A percentile compares a stretch with the other conserved stretches of the same genome.
phyloP scores from a whole-genome alignment of 1,140 invertebrate genomes.

The Probaryconus sp. region DNA sequence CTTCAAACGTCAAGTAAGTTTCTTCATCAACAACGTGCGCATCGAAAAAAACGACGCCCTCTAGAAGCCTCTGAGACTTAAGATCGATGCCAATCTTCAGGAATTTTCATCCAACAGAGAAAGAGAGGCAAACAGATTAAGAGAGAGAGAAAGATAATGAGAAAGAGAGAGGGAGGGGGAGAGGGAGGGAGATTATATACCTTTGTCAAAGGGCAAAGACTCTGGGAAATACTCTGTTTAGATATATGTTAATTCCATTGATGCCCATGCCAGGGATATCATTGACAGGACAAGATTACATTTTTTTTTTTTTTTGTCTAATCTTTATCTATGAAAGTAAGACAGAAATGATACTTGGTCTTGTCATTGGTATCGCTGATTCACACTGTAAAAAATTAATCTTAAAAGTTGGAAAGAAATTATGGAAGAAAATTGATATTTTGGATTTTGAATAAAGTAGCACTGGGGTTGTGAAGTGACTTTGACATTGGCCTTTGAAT shows the following conservation, averaged over 20 bases:
- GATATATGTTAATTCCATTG: not conserved
- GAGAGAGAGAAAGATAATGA: constrained; percentile 7
- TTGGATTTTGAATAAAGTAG: no score
- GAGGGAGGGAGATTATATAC: not conserved
- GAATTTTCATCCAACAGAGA: constrained; percentile 2
- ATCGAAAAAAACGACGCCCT: constrained; percentile 83
- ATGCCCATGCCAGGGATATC: no score
- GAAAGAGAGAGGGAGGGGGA: not conserved
- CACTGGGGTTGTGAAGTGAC: no score
- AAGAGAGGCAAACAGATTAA: not conserved
- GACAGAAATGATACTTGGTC: no score
- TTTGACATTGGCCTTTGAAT: no score
- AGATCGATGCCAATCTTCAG: not conserved
- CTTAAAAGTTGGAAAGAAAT: no score
- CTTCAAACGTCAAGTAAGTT: constrained; percentile 90
- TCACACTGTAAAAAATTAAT: no score
- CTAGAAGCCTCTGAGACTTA: constrained; percentile 58
- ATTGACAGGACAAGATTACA: not conserved
- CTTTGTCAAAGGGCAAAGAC: not conserved
- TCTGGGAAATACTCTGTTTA: no score
- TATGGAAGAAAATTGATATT: no score
- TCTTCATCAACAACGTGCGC: constrained; percentile 86
- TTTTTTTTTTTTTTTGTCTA: constrained; percentile 43
- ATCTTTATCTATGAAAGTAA: no score
- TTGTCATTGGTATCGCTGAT: constrained; percentile 47